Conservation (phyloP, 2,797 vertebrate genomes). For the Microhierax caerulescens region DNA sequence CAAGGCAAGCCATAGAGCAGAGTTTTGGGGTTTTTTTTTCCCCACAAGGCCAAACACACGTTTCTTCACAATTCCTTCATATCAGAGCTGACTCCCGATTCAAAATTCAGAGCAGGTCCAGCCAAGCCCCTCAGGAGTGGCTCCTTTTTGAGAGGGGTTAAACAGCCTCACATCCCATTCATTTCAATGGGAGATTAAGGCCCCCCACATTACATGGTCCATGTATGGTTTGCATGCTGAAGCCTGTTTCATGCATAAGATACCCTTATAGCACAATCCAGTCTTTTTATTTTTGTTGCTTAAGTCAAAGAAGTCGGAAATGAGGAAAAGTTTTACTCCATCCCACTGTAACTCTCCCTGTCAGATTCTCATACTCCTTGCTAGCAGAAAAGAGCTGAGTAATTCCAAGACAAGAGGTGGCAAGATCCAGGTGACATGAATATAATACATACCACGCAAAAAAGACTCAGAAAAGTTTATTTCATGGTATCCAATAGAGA, state of each 20-base stretch:
- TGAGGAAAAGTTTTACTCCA: not conserved
- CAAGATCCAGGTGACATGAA: not conserved
- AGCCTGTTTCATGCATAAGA: not conserved
- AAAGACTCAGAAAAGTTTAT: constrained; percentile 52
- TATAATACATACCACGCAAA: not conserved
- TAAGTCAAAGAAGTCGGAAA: not conserved
- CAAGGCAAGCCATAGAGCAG: not conserved
- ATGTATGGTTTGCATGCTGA: not conserved
- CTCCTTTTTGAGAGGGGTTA: not conserved
- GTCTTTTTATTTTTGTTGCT: not conserved
- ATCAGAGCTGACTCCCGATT: not conserved
- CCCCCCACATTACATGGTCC: not conserved
- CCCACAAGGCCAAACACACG: not conserved
- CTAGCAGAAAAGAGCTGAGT: not conserved
- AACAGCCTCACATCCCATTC: not conserved
- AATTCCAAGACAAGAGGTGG: constrained; percentile 15
- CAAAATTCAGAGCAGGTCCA: constrained; percentile 5
- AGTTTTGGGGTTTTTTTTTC: not conserved
- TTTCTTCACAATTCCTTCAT: not conserved
- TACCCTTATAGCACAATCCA: not conserved
- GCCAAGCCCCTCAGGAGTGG: not conserved
- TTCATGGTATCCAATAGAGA: constrained; percentile 42
- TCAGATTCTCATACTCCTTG: not conserved
- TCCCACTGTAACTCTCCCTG: not conserved
- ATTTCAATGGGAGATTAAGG: not conserved